Evolutionary conservation across 2,888 invertebrate species (phyloP).

Genomic region (Apomyelois bistriatella): DNA sequence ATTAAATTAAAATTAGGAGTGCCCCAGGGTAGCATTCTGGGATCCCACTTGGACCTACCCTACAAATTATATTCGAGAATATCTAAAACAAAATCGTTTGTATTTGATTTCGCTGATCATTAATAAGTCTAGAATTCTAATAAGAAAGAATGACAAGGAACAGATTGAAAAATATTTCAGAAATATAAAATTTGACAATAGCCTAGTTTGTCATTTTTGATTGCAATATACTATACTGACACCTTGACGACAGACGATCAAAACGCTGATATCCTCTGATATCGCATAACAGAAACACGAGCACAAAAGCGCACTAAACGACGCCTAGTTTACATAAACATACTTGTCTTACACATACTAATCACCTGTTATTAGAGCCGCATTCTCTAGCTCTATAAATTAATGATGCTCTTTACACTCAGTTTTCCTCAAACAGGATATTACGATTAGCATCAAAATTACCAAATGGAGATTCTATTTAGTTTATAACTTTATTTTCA

Average conservation of each 20-base stretch:
- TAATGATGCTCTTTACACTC: background rate
- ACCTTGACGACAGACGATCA: background rate
- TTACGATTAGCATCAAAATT: background rate
- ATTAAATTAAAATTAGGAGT: background rate
- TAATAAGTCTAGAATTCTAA: no score
- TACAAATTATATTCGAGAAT: no score
- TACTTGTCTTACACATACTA: slow-evolving; percentile 2
- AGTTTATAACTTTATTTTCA: no score
- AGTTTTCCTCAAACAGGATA: background rate
- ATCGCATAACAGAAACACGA: background rate
- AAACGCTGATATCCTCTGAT: background rate
- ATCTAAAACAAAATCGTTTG: no score
- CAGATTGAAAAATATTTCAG: no score
- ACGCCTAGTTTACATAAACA: background rate
- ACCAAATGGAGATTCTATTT: background rate
- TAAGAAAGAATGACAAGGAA: background rate
- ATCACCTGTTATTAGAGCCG: background rate
- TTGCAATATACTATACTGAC: background rate
- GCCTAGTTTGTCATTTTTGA: background rate
- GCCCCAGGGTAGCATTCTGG: background rate
- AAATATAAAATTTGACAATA: no score
- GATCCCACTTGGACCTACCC: background rate
- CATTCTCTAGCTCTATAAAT: background rate
- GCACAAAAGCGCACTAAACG: background rate
- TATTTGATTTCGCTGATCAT: no score